Base-by-base conservation (phyloP, 2,797 vertebrate species). In the Anguilla megastoma region DNA sequence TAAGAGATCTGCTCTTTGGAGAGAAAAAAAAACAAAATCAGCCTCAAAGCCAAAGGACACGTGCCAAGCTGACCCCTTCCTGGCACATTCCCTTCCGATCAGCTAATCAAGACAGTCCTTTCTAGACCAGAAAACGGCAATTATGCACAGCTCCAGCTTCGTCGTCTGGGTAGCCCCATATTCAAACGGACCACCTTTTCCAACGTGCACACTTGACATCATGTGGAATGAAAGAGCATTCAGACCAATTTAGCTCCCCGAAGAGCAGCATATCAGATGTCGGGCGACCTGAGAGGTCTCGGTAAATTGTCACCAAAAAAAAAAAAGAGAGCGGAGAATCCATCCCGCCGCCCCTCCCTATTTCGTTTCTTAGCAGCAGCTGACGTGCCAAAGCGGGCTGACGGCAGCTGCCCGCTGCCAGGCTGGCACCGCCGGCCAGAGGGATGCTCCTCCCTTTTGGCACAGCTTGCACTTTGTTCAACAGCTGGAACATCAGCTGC, bases 401-500 rank as follows among this genome's bases (percentile, higher is more conserved):
- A 27, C 14, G 27, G 18, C 58, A 85, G 85, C 85, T 66, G 85
- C 58, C 56, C 3, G 14, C 84, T 21, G 52, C 21, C 84, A 85
- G 14, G 84, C 84, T 33, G 9, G 58, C 33, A 18, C 56, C 45
- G 58, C 54, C 45, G 16, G 16, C 24, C 27, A 27, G 24, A 71
- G 66, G 1, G 7, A n/a, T 10, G 27, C 69, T 36, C 58, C 60
- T 24, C 85, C 85, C 58, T 14, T n/a, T n/a, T 50, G 60, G 85
- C 85, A 71, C 18, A 56, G 63, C 58, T 9, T 30, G 18, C 85
- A 16, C 58, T 48, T 14, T 48, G 24, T 36, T 2, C n/a, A 86
- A 69, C 41, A 66, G 85, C 45, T 33, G 58, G 63, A 66, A 50
- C 60, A n/a, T 86, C 58, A 66, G 56, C 85, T 36, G 30, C 85